Base-by-base conservation (phyloP, 2,888 invertebrate species). In the Cheiracanthium punctorium region DNA sequence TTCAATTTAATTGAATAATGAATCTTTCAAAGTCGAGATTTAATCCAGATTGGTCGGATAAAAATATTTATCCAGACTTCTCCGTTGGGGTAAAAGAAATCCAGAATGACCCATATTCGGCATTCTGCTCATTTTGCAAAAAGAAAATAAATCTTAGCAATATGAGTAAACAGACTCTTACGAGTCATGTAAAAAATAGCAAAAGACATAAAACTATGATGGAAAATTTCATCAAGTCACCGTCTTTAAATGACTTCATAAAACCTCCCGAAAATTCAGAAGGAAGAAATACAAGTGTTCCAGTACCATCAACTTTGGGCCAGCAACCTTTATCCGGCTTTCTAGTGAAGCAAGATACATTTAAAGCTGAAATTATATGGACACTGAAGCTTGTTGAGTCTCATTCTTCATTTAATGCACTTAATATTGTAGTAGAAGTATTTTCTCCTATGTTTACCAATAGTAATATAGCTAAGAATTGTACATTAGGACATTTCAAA, bases 321-420 rank as follows among this genome's bases (percentile, higher is more conserved):
- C 58, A 7, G n/a, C 28, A 1, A 7, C 28, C 58, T n/a, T n/a
- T 58, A 5, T 24, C 58, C 17, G n/a, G n/a, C 20, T 58, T 58
- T 58, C 10, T 58, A 24, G 10, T 58, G 0, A 14, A 58, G n/a
- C 17, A 58, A 24, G 10, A 58, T 5, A 10, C 58, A 24, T n/a
- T 58, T 1, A 58, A 58, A 58, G 14, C n/a, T 58, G 58, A 58
- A 58, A 24, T 58, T n/a, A 24, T 58, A 24, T 58, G 58, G 58
- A 4, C 58, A 1, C 8, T 58, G n/a, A 58, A 58, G 28, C 58
- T 58, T 14, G 58, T 58, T 1, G 0, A 10, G 2, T 58, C n/a
- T 8, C 58, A 58, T 58, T 58, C 58, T 58, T 58, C 58, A 7
- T 58, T 58, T 20, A 58, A 58, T 58, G 58, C 14, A n/a, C n/a